Conservation (phyloP, 1,140 invertebrate genomes). For the Harlomillsia oculata region DNA sequence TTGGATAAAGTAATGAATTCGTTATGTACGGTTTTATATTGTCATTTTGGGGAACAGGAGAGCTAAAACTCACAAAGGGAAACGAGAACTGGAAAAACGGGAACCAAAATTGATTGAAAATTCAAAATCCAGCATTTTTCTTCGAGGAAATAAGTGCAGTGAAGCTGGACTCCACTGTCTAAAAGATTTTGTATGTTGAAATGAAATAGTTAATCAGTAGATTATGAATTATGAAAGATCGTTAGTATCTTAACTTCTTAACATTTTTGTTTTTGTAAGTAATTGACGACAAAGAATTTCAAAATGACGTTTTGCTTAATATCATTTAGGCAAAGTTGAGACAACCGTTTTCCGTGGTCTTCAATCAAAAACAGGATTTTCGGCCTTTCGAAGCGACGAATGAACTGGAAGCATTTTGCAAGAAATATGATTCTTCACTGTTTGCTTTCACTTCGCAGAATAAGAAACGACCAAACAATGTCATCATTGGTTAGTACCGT, state of each 20-base stretch:
- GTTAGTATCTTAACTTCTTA: slow-evolving; percentile 7
- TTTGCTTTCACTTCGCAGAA: slow-evolving; percentile 84
- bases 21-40: too few species aligned
- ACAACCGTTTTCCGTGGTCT: slow-evolving; percentile 67
- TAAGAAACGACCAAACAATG: slow-evolving; percentile 90
- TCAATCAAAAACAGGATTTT: slow-evolving; percentile 72
- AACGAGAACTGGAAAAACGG: slow-evolving; percentile 64
- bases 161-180: slow-evolving; percentile 61
- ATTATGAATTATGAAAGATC: slow-evolving; percentile 9
- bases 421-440: slow-evolving; percentile 76
- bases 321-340: slow-evolving; percentile 61
- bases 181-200: slow-evolving; percentile 67
- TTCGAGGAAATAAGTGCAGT: slow-evolving; percentile 76
- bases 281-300: background rate
- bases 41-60: too few species aligned
- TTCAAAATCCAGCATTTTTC: slow-evolving; percentile 69
- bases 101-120: slow-evolving; percentile 85
- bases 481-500: slow-evolving; percentile 59
- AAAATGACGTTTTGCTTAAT: slow-evolving; percentile 29
- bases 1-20: too few species aligned
- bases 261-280: background rate
- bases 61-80: slow-evolving; percentile 78
- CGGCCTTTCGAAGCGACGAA: slow-evolving; percentile 75
- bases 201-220: background rate
- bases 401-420: slow-evolving; percentile 70